These are phyloP conservation scores for Pipistrellus kuhlii DNA, from an alignment of 2,797 vertebrate genomes.

Conservation along the genomic window DNA sequence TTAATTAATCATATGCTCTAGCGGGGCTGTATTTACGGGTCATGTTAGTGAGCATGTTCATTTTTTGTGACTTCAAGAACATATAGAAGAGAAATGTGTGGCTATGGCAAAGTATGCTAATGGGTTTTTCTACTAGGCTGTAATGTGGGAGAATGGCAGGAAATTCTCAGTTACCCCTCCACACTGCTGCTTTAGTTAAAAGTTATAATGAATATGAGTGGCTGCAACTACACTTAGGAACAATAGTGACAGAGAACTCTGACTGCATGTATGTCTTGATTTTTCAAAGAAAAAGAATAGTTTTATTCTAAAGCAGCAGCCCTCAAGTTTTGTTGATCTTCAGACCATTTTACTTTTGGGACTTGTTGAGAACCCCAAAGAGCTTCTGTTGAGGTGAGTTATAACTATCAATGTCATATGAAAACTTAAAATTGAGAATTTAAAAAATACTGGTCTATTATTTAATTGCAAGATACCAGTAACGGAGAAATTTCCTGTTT, in stretches of 20 bases:
- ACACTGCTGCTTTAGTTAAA: background rate
- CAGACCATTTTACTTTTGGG: background rate
- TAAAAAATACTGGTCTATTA: background rate
- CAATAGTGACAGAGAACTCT: background rate
- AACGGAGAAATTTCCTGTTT: slow-evolving; percentile 19
- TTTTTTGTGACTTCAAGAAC: slow-evolving; percentile 46
- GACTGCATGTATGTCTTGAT: background rate
- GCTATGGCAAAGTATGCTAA: background rate
- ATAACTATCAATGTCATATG: slow-evolving; percentile 27
- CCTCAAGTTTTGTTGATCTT: background rate
- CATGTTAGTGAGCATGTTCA: background rate
- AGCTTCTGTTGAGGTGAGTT: background rate
- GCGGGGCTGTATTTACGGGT: background rate
- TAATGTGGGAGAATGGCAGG: too few species aligned
- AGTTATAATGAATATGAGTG: slow-evolving; percentile 31
- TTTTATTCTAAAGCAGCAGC: background rate
- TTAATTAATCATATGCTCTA: slow-evolving; percentile 15
- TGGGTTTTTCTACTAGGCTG: background rate
- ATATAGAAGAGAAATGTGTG: background rate
- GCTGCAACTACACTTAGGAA: background rate
- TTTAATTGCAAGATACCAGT: slow-evolving; percentile 13
- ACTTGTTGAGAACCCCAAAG: background rate
- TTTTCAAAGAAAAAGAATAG: slow-evolving; percentile 30
- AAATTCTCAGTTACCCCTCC: background rate
- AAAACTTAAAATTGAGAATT: slow-evolving; percentile 39